Conservation (phyloP, 2,888 invertebrate genomes). For the Hipparchia semele region DNA sequence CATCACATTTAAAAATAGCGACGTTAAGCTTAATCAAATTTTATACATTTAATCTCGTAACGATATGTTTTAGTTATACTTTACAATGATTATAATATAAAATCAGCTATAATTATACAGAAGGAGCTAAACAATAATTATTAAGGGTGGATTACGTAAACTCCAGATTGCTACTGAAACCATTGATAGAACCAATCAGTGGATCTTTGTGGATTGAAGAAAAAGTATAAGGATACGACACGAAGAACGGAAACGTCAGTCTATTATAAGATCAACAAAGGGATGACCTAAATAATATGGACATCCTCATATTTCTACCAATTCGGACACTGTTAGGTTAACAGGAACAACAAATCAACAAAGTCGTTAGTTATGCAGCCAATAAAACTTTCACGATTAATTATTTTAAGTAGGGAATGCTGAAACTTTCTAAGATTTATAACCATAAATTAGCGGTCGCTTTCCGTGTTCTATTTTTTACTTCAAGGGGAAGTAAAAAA, state of each 20-base stretch:
- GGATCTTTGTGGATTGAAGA: background rate
- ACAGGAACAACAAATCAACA: constrained; percentile 17
- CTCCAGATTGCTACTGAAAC: too few species aligned
- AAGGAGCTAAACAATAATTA: too few species aligned
- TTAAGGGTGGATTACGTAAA: too few species aligned
- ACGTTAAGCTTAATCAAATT: background rate
- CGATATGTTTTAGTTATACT: too few species aligned
- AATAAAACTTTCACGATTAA: constrained; percentile 24
- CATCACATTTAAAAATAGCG: background rate
- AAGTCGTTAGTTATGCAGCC: constrained; percentile 11
- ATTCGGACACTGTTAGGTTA: background rate
- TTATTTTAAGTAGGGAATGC: constrained; percentile 34
- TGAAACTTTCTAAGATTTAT: constrained; percentile 60
- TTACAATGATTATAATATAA: too few species aligned
- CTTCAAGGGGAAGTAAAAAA: constrained; percentile 52
- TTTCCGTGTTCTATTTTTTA: constrained; percentile 65
- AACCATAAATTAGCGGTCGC: constrained; percentile 63
- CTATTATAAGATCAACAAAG: constrained; percentile 8
- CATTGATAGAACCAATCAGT: too few species aligned
- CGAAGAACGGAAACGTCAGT: background rate
- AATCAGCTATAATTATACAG: too few species aligned
- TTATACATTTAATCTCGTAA: background rate
- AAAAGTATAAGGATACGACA: background rate
- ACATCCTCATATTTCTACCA: background rate
- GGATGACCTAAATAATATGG: background rate